A percentile compares a stretch with the other conserved stretches of the same genome.
Evolutionary conservation across 2,888 invertebrate species (phyloP).

Genomic region (Masnerella sp.): DNA sequence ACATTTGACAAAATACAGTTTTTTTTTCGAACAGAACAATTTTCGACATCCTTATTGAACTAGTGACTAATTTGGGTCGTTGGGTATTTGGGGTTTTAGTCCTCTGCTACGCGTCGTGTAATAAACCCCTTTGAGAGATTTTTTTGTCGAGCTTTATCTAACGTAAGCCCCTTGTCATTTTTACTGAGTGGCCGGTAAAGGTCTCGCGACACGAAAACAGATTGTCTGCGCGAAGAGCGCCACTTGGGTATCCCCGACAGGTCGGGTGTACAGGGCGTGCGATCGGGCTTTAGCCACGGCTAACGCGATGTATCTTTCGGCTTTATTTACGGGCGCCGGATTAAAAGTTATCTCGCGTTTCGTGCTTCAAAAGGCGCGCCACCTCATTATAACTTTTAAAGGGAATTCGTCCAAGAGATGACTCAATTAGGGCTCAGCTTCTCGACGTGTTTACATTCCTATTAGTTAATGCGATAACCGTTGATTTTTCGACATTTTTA

Average conservation of each 20-base stretch:
- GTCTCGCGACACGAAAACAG: conserved; percentile 31
- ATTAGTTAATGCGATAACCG: conserved; percentile 1
- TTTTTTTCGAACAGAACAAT: too few species aligned
- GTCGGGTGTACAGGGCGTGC: conserved; percentile 30
- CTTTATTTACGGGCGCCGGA: conserved; percentile 59
- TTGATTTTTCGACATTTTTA: background rate
- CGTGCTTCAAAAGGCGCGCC: conserved; percentile 14
- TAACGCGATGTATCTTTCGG: conserved; percentile 69
- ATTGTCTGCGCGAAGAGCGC: conserved; percentile 35
- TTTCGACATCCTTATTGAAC: too few species aligned
- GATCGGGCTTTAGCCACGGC: conserved; percentile 67
- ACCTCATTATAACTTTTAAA: conserved; percentile 24
- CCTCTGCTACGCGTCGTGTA: background rate
- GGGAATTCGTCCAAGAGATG: conserved; percentile 13
- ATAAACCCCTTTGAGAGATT: conserved; percentile 20
- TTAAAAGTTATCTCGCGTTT: conserved; percentile 68
- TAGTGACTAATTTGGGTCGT: too few species aligned
- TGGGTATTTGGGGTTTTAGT: background rate
- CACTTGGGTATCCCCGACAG: conserved; percentile 42
- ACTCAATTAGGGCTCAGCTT: conserved; percentile 11
- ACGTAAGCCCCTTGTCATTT: conserved; percentile 32
- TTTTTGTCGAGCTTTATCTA: conserved; percentile 32
- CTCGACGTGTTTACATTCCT: background rate
- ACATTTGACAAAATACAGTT: too few species aligned
- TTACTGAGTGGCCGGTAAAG: conserved; percentile 30